phyloP scores from a whole-genome alignment of 2,888 invertebrate species.

The Morpho helenor region DNA sequence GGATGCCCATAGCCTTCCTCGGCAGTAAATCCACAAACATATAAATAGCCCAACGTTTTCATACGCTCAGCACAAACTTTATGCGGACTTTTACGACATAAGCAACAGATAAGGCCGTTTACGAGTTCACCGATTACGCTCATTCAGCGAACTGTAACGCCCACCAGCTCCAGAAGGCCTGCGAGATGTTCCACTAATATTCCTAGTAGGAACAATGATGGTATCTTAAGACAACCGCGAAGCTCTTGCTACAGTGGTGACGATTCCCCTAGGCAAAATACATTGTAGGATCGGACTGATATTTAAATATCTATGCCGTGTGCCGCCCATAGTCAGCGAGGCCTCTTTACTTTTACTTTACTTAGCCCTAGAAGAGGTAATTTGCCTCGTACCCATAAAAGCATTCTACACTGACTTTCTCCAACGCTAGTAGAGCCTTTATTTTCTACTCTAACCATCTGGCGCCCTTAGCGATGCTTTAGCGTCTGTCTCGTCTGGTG shows the following conservation, averaged over 20 bases:
- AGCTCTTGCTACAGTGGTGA: constrained; percentile 29
- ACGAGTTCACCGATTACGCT: constrained; percentile 44
- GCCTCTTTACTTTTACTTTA: too few relatives aligned
- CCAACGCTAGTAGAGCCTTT: too few relatives aligned
- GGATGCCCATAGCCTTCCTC: constrained; percentile 66
- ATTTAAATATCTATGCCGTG: constrained; percentile 30
- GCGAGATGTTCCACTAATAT: constrained; percentile 14
- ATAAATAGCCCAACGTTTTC: constrained; percentile 57
- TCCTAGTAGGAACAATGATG: constrained; percentile 3
- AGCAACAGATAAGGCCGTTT: constrained; percentile 49
- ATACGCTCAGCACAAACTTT: constrained; percentile 45
- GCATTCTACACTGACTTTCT: too few relatives aligned
- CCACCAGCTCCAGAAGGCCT: constrained; percentile 27
- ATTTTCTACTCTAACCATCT: too few relatives aligned
- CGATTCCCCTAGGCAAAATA: constrained; percentile 28
- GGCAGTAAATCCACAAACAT: constrained; percentile 62
- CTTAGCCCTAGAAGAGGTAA: too few relatives aligned
- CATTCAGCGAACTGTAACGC: constrained; percentile 40
- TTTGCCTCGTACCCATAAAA: too few relatives aligned
- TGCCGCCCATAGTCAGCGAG: too few relatives aligned
- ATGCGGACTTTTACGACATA: constrained; percentile 53
- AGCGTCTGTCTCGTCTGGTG: too few relatives aligned
- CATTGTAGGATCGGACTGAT: constrained; percentile 34
- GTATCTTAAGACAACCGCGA: constrained; percentile 5
- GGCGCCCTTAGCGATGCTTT: too few relatives aligned